A percentile compares a stretch with the other conserved stretches of the same genome.
phyloP scores from a whole-genome alignment of 2,113 vertebrate species.

The Pluvianellus socialis region DNA sequence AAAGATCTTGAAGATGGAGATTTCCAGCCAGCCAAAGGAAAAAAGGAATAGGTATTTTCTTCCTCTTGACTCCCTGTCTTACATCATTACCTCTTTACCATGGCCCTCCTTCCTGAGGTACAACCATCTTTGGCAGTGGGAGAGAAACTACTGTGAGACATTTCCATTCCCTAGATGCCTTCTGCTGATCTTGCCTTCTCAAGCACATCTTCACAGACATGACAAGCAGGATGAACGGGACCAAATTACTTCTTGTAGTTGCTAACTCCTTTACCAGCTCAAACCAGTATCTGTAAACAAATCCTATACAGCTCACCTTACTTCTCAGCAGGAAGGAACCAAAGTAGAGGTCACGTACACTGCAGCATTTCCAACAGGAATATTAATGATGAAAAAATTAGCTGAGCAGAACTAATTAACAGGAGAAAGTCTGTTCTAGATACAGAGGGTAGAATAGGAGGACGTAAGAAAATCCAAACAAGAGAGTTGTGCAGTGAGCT shows the following conservation, averaged over 20 bases:
- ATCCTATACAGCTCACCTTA: neutral
- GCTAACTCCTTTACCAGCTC: neutral
- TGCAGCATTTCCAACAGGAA: conserved; percentile 11
- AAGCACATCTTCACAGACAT: neutral
- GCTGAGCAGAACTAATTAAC: neutral
- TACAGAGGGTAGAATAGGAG: neutral
- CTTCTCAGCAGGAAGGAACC: neutral
- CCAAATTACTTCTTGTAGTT: neutral
- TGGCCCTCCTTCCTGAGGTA: neutral
- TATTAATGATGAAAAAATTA: neutral
- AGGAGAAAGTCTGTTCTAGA: neutral
- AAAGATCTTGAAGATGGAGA: neutral
- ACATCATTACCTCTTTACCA: neutral
- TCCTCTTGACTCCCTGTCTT: neutral
- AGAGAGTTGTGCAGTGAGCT: neutral
- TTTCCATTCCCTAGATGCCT: neutral
- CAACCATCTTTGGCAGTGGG: neutral
- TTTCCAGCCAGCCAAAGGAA: neutral
- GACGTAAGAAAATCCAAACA: neutral
- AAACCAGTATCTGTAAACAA: neutral
- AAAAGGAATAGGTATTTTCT: neutral
- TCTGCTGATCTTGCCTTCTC: neutral
- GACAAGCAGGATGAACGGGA: neutral
- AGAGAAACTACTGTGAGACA: neutral
- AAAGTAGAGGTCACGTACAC: neutral